phyloP scores from a whole-genome alignment of 1,140 invertebrate species.

The Andrena cerasifolii region DNA sequence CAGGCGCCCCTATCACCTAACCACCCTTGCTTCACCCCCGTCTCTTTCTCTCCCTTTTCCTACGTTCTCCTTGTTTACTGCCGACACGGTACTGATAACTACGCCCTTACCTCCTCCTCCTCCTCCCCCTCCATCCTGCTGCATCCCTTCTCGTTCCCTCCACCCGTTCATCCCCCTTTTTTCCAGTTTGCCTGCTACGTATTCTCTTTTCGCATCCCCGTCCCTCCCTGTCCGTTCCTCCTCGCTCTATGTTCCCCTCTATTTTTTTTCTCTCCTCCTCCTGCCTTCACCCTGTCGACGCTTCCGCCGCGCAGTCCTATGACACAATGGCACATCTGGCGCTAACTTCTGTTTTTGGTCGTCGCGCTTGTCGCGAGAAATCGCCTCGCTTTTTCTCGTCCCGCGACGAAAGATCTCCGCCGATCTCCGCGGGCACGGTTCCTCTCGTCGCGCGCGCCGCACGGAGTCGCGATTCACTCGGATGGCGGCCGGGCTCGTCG shows the following conservation, averaged over 20 bases:
- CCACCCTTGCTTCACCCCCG: background rate
- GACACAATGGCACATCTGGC: conserved; percentile 65
- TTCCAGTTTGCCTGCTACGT: background rate
- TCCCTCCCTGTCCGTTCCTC: background rate
- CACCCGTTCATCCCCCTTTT: background rate
- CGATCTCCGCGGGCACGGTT: conserved; percentile 10
- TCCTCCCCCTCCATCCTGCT: too few relatives aligned
- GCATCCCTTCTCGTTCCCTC: background rate
- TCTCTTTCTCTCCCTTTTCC: background rate
- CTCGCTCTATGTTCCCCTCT: too few relatives aligned
- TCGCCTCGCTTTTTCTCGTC: conserved; percentile 19
- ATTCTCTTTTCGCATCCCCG: background rate
- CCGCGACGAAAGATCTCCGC: background rate
- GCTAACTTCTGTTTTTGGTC: conserved; percentile 28
- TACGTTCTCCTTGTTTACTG: conserved; percentile 28
- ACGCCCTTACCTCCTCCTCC: conserved; percentile 17
- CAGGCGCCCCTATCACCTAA: conserved; percentile 56
- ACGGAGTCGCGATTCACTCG: background rate
- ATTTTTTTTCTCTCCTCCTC: conserved; percentile 15
- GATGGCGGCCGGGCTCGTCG: background rate
- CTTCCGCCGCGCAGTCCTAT: conserved; percentile 14
- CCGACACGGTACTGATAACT: conserved; percentile 35
- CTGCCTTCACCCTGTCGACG: conserved; percentile 15
- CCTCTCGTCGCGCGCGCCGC: background rate
- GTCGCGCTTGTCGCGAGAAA: conserved; percentile 42